Conservation (phyloP, 2,888 invertebrate genomes). For the Hymenopus coronatus region DNA sequence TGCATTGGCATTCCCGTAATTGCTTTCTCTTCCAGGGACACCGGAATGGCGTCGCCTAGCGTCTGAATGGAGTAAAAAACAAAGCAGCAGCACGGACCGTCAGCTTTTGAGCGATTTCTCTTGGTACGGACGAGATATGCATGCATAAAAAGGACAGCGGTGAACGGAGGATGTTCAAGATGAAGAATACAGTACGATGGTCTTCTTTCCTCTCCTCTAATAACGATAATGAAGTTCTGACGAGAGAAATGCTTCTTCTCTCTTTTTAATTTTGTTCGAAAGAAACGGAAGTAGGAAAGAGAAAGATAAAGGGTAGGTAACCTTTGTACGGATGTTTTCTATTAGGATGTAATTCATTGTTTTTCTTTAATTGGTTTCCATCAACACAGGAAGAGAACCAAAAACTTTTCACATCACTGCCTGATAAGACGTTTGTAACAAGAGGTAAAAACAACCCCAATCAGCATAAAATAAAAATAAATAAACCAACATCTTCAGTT, state of each 20-base stretch:
- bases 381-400: neutral
- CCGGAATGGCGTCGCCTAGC: slow-evolving; percentile 11
- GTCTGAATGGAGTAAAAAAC: neutral
- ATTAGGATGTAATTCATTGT: neutral
- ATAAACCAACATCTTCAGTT: no score
- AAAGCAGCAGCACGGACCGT: neutral
- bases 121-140: neutral
- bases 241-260: neutral
- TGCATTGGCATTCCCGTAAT: neutral
- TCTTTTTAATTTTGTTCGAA: neutral
- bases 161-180: neutral
- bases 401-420: neutral
- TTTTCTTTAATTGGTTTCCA: neutral
- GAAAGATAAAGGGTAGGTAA: neutral
- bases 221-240: neutral
- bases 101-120: neutral
- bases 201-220: neutral
- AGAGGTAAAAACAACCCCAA: no score
- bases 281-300: neutral
- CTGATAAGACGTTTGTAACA: no score
- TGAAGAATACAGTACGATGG: neutral
- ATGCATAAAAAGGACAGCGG: neutral
- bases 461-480: no score
- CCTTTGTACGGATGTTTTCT: neutral
- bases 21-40: neutral